These are phyloP conservation scores for Callopanchax toddi DNA, from an alignment of 2,113 vertebrate species.

Conservation along the genomic window DNA sequence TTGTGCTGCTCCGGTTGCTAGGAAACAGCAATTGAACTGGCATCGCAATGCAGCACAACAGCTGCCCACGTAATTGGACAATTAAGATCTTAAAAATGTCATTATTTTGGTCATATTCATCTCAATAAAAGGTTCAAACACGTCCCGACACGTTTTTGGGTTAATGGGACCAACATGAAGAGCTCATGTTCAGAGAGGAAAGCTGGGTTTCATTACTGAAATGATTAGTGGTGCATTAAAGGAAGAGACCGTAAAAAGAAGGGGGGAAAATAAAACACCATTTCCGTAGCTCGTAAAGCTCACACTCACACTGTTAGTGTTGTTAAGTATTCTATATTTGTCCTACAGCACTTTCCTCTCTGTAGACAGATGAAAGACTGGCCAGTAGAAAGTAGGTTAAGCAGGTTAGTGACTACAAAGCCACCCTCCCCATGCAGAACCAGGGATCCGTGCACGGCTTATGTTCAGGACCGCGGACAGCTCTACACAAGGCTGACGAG, in stretches of 20 bases:
- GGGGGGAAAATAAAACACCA: slow-evolving; percentile 2
- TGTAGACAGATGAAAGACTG: slow-evolving; percentile 50
- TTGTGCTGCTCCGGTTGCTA: slow-evolving; percentile 81
- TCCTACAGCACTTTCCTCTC: slow-evolving; percentile 62
- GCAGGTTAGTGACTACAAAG: slow-evolving; percentile 72
- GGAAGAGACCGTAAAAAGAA: neutral
- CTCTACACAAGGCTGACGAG: slow-evolving; percentile 26
- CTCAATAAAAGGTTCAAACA: slow-evolving; percentile 69
- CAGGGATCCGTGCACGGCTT: slow-evolving; percentile 38
- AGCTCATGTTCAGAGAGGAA: slow-evolving; percentile 50
- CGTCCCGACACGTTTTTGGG: slow-evolving; percentile 68
- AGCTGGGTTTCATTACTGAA: slow-evolving; percentile 55
- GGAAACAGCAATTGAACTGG: slow-evolving; percentile 81
- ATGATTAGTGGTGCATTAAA: slow-evolving; percentile 51
- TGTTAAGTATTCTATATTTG: slow-evolving; percentile 65
- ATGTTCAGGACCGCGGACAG: slow-evolving; percentile 64
- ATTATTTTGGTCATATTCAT: slow-evolving; percentile 76
- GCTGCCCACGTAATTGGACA: slow-evolving; percentile 80
- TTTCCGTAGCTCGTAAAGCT: slow-evolving; percentile 6
- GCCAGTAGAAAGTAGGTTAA: slow-evolving; percentile 75
- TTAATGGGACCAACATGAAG: slow-evolving; percentile 74
- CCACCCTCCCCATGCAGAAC: slow-evolving; percentile 48
- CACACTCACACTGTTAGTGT: slow-evolving; percentile 19
- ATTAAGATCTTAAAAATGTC: slow-evolving; percentile 82
- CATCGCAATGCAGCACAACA: slow-evolving; percentile 79